A percentile compares a stretch with the other conserved stretches of the same genome.
phyloP scores from a whole-genome alignment of 2,113 vertebrate genomes.

The Nothocercus julius region DNA sequence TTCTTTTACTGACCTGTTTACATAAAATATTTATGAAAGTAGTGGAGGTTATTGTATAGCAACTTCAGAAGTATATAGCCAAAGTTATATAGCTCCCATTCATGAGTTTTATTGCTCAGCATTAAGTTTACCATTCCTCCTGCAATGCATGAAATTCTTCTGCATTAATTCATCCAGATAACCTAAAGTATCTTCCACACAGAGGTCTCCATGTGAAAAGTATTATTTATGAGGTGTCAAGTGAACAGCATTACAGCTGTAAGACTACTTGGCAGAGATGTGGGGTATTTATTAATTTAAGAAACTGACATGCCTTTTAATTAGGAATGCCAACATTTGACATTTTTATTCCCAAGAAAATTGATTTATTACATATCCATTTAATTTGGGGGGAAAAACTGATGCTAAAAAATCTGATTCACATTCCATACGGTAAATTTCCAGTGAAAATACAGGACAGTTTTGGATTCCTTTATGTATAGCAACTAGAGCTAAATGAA shows the following conservation, averaged over 20 bases:
- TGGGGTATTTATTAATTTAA: background rate
- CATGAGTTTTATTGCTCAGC: background rate
- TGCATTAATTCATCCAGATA: conserved; percentile 2
- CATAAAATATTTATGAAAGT: background rate
- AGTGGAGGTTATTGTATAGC: background rate
- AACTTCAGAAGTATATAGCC: background rate
- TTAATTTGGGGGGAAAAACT: background rate
- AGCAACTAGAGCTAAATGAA: background rate
- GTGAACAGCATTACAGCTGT: background rate
- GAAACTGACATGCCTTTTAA: background rate
- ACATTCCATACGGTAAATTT: background rate
- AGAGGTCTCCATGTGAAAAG: conserved; percentile 31
- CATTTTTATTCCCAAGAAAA: conserved; percentile 25
- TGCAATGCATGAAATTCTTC: background rate
- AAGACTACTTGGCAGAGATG: background rate
- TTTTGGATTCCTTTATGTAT: background rate
- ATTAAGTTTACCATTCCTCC: background rate
- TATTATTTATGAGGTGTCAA: conserved; percentile 44
- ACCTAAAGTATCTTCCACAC: background rate
- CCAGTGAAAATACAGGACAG: background rate
- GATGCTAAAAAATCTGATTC: background rate
- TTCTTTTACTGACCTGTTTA: background rate
- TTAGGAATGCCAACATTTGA: conserved; percentile 30
- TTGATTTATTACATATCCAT: conserved; percentile 22
- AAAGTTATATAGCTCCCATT: background rate